Conservation (phyloP, 1,140 invertebrate genomes). For the Vollenhovia emeryi region DNA sequence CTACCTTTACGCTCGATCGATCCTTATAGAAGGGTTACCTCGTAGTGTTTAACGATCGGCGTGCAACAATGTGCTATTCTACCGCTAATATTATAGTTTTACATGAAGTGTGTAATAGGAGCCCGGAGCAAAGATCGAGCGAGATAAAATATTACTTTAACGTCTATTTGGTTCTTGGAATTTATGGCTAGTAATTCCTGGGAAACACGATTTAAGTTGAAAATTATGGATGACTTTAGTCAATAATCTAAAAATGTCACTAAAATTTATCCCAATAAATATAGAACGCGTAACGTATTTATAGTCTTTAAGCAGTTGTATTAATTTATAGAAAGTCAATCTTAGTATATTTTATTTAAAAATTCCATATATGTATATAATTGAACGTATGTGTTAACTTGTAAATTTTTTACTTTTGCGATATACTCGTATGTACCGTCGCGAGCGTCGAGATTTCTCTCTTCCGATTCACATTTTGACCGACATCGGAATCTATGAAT, state of each 20-base stretch:
- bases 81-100: slow-evolving; percentile 48
- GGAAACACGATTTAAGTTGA: not conserved
- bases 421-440: not conserved
- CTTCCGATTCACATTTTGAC: not conserved
- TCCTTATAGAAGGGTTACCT: slow-evolving; percentile 47
- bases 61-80: slow-evolving; percentile 47
- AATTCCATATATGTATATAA: not conserved
- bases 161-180: slow-evolving; percentile 19
- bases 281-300: not conserved
- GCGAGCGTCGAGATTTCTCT: slow-evolving; percentile 5
- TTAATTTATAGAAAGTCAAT: not conserved
- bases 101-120: slow-evolving; percentile 31
- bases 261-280: not conserved
- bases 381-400: not conserved
- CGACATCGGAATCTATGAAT: slow-evolving; percentile 27
- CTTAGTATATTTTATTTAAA: not conserved
- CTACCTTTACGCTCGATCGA: slow-evolving; percentile 52
- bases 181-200: not conserved
- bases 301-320: not conserved
- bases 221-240: not conserved
- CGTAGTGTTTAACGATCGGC: slow-evolving; percentile 43
- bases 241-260: not conserved
- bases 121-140: slow-evolving; percentile 6
- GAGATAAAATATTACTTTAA: slow-evolving; percentile 45
- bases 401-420: not conserved